phyloP scores from a whole-genome alignment of 2,888 invertebrate genomes.

The Ctena decussata region DNA sequence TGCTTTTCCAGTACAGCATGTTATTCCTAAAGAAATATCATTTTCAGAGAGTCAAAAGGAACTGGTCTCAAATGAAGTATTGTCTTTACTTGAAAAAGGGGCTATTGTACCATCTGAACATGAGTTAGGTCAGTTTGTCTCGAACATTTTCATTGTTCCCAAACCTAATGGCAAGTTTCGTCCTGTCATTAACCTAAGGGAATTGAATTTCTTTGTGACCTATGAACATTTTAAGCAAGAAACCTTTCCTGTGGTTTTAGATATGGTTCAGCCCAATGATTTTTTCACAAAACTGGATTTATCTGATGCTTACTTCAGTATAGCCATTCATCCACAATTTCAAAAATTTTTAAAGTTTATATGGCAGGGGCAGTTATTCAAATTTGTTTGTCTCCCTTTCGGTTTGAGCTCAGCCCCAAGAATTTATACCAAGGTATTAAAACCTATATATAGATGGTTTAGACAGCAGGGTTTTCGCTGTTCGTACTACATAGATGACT shows the following conservation, averaged over 20 bases:
- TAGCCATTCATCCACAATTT: conserved; percentile 20
- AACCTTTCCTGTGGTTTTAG: background rate
- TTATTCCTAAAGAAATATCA: background rate
- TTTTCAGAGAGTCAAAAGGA: background rate
- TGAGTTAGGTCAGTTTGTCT: conserved; percentile 24
- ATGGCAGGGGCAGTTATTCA: conserved; percentile 28
- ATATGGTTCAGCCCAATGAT: conserved; percentile 31
- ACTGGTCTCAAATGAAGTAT: background rate
- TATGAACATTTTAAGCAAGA: conserved; percentile 47
- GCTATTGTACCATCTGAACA: background rate
- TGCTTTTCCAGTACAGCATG: background rate
- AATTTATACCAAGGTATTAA: conserved; percentile 49
- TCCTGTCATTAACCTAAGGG: conserved; percentile 34
- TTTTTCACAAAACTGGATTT: conserved; percentile 38
- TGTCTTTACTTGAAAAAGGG: background rate
- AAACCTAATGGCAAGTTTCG: conserved; percentile 36
- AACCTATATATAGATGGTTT: conserved; percentile 42
- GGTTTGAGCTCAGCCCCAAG: conserved; percentile 42
- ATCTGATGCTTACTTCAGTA: background rate
- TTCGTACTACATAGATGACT: conserved; percentile 58
- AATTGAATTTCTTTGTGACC: conserved; percentile 28
- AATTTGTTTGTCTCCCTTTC: conserved; percentile 40
- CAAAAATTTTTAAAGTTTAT: conserved; percentile 28
- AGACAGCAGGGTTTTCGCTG: conserved; percentile 43
- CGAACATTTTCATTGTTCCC: conserved; percentile 31